These are phyloP conservation scores for Okamejei kenojei DNA, from an alignment of 2,797 vertebrate genomes.

Conservation along the genomic window DNA sequence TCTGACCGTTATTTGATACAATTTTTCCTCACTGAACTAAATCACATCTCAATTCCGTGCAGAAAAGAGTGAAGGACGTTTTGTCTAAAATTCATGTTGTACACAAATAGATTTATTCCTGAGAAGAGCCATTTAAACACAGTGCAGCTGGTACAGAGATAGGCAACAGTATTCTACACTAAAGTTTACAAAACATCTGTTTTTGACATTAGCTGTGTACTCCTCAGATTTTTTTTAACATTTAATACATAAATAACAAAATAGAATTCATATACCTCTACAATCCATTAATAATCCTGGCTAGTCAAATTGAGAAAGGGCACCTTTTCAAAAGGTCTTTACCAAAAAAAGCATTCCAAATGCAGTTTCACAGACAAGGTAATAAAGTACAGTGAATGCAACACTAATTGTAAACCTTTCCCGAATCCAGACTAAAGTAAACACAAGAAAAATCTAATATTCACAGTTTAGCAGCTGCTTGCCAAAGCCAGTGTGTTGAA, in stretches of 20 bases:
- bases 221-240: conserved; percentile 33
- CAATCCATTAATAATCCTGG: conserved; percentile 34
- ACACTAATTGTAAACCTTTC: conserved; percentile 37
- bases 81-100: background rate
- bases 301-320: conserved; percentile 35
- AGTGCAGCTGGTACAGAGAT: conserved; percentile 32
- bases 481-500: conserved; percentile 17
- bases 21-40: background rate
- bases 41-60: background rate
- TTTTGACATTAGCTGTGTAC: conserved; percentile 34
- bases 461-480: conserved; percentile 37
- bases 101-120: conserved; percentile 38
- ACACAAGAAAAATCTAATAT: conserved; percentile 21
- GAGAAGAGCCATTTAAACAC: conserved; percentile 35
- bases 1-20: background rate
- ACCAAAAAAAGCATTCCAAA: conserved; percentile 35
- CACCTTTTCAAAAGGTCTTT: conserved; percentile 37
- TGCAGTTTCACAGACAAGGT: conserved; percentile 27
- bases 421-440: conserved; percentile 36
- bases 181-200: conserved; percentile 28
- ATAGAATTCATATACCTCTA: conserved; percentile 38
- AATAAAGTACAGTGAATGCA: conserved; percentile 32
- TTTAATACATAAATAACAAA: conserved; percentile 39
- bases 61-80: background rate
- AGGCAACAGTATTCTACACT: conserved; percentile 34